Evolutionary conservation across 2,888 invertebrate genomes (phyloP), one percentile per base, ranked within the genome.

Genomic region (Gonocerus acuteangulatus): DNA sequence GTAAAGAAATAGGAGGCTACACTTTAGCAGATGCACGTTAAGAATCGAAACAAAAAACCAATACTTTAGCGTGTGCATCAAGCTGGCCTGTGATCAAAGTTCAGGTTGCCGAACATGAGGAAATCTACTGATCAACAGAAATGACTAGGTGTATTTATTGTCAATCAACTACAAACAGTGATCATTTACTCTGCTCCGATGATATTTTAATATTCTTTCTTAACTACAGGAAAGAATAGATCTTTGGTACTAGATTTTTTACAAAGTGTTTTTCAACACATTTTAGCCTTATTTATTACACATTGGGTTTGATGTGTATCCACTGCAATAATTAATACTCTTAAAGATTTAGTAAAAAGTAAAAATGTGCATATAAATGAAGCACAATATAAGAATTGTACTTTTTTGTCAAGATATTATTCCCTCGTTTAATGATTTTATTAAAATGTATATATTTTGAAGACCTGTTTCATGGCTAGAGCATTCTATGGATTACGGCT

Each of bases 51-150:
- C 4, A 27, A 27, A 27, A 27, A 4, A 27, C 4, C 9, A 27
- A 27, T n/a, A n/a, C 11, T 32, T 32, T 6, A 11, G n/a, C 1
- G 7, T 42, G 39, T 54, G 54, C 54, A 54, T 15, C 19, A 21
- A 15, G 36, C 39, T 42, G n/a, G 42, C 39, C 22, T 22, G 39
- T 54, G 9, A 54, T 42, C 54, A 23, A 54, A 54, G 42, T 54
- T 54, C 54, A 54, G 54, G 23, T 42, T 42, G 42, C 54, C 54
- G 22, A 42, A 19, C 11, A 3, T 39, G 9, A 39, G 4, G n/a
- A 9, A 9, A 39, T 4, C n/a, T 11, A n/a, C 15, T 39, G 3
- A 9, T n/a, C 3, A 15, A 39, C 4, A 39, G n/a, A 39, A 39
- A 39, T 39, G 39, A 39, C 39, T 39, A 39, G 39, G 3, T 9